Evolutionary conservation across 37 sponge, comb jelly and placozoan genomes (phyloP).

Genomic region (Oopsacas minuta): DNA sequence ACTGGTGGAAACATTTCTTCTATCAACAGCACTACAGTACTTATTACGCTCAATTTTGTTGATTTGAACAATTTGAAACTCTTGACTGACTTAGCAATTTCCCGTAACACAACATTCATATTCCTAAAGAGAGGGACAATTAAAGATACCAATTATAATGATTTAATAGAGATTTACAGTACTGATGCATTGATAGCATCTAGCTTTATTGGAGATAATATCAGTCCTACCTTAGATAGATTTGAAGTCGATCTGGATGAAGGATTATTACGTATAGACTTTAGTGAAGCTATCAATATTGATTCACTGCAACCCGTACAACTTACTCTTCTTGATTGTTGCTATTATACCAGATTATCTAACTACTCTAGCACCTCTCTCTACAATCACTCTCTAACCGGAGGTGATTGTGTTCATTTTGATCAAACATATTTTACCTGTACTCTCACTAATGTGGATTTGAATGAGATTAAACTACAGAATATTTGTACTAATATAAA

Average conservation of each 20-base stretch:
- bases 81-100: conserved; percentile 38
- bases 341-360: conserved; percentile 23
- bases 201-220: conserved; percentile 24
- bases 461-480: conserved; percentile 70
- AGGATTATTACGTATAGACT: conserved; percentile 47
- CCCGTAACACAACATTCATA: conserved; percentile 35
- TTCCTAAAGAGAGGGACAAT: conserved; percentile 31
- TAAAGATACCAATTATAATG: conserved; percentile 50
- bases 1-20: neutral
- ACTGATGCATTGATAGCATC: conserved; percentile 22
- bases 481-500: conserved; percentile 44
- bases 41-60: conserved; percentile 33
- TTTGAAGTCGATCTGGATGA: conserved; percentile 52
- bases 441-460: conserved; percentile 35
- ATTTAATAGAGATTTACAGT: conserved; percentile 21
- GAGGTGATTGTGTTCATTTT: conserved; percentile 32
- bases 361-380: neutral
- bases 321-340: conserved; percentile 62
- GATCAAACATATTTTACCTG: conserved; percentile 49
- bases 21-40: conserved; percentile 33
- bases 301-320: conserved; percentile 28
- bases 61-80: conserved; percentile 57
- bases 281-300: conserved; percentile 70
- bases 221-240: conserved; percentile 32
- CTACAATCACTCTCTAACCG: conserved; percentile 43